These are phyloP conservation scores for Phalanger gymnotis DNA, from an alignment of 2,797 vertebrate genomes.

Conservation along the genomic window DNA sequence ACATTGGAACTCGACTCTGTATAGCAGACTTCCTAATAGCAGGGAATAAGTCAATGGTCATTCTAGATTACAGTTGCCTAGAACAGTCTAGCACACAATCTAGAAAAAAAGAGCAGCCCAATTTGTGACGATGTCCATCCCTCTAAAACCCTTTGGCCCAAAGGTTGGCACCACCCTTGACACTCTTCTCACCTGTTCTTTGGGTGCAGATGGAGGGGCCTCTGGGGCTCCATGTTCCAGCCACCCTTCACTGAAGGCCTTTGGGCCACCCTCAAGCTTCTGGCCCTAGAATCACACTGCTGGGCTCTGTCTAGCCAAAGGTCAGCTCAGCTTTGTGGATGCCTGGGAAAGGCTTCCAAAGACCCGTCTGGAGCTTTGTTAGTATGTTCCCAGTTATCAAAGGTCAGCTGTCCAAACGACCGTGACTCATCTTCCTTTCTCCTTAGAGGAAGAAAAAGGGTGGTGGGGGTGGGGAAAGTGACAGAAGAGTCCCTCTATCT, in stretches of 20 bases:
- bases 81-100: neutral
- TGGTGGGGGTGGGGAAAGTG: too few species aligned
- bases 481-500: neutral
- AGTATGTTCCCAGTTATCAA: neutral
- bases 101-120: neutral
- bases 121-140: accelerated
- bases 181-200: too few species aligned
- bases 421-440: neutral
- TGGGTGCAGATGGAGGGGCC: too few species aligned
- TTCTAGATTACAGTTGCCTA: neutral
- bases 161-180: accelerated
- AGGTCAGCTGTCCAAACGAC: neutral
- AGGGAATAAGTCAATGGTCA: neutral
- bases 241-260: too few species aligned
- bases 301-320: neutral
- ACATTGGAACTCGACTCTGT: neutral
- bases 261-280: too few species aligned
- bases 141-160: neutral
- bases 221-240: too few species aligned
- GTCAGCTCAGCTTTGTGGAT: neutral
- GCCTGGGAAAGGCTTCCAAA: neutral
- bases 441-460: neutral
- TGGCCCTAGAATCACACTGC: too few species aligned
- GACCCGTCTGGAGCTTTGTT: neutral
- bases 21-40: neutral